Conservation (phyloP, 2,113 vertebrate genomes). For the western clawed frog (Xenopus tropicalis) region DNA sequence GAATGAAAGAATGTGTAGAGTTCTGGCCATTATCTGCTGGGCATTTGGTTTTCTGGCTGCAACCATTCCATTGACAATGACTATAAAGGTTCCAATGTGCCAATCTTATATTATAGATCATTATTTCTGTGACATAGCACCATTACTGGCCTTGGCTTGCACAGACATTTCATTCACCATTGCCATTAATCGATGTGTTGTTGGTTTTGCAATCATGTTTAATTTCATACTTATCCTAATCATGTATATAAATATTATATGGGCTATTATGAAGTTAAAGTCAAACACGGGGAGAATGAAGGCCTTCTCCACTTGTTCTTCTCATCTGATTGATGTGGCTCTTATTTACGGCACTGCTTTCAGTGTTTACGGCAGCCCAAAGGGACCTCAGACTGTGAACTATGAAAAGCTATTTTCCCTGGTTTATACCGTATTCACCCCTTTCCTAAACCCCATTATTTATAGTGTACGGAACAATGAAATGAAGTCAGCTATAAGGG, state of each 20-base stretch:
- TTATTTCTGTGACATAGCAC: conserved; percentile 52
- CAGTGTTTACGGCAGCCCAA: conserved; percentile 46
- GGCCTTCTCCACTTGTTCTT: conserved; percentile 49
- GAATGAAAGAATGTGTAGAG: conserved; percentile 47
- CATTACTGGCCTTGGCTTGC: conserved; percentile 55
- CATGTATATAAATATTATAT: conserved; percentile 46
- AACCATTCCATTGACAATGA: neutral
- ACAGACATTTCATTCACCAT: conserved; percentile 50
- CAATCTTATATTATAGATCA: conserved; percentile 1
- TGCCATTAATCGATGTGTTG: neutral
- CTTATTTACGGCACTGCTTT: conserved; percentile 47
- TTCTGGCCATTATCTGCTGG: conserved; percentile 47
- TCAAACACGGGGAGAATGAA: conserved; percentile 35
- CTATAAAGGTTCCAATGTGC: conserved; percentile 4
- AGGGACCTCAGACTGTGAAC: conserved; percentile 8
- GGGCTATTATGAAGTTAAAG: conserved; percentile 40
- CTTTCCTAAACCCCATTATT: conserved; percentile 54
- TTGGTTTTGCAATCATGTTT: conserved; percentile 13
- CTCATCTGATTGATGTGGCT: conserved; percentile 43
- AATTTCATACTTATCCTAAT: conserved; percentile 42
- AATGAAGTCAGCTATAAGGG: conserved; percentile 40
- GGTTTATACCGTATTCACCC: conserved; percentile 53
- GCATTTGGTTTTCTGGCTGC: conserved; percentile 32
- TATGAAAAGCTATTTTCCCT: conserved; percentile 49
- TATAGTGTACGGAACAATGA: conserved; percentile 54